Conservation (phyloP, 2,113 vertebrate species). For the Climacteris rufus region DNA sequence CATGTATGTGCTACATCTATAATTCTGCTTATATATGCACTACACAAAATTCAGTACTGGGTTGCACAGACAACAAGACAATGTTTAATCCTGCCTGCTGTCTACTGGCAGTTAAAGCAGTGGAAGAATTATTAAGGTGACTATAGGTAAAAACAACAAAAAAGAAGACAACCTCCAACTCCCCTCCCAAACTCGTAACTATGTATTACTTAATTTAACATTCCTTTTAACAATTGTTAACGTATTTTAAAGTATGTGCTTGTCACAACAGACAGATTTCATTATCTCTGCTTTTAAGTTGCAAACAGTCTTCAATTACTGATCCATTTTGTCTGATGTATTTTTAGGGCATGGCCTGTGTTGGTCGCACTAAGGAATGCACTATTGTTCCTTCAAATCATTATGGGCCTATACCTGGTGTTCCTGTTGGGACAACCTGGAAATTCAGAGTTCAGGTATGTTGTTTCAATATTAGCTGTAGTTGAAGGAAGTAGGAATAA, state of each 20-base stretch:
- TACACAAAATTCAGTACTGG: conserved; percentile 29
- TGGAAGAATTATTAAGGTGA: not conserved
- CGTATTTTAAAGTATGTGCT: not conserved
- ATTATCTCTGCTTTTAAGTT: not conserved
- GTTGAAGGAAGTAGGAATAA: not conserved
- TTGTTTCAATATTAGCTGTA: conserved; percentile 2
- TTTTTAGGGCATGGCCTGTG: conserved; percentile 95
- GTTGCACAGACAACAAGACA: not conserved
- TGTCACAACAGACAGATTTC: not conserved
- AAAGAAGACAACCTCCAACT: not conserved
- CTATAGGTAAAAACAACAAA: not conserved
- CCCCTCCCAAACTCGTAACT: not conserved
- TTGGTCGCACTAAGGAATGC: conserved; percentile 97
- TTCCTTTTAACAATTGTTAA: not conserved
- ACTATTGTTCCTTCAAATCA: conserved; percentile 98
- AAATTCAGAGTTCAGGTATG: conserved; percentile 96
- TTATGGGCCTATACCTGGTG: conserved; percentile 92
- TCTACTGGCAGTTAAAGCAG: not conserved
- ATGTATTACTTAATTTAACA: not conserved
- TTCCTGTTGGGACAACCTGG: conserved; percentile 96
- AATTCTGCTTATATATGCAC: not conserved
- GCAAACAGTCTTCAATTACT: not conserved
- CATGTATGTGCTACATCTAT: conserved; percentile 5
- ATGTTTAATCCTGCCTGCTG: not conserved
- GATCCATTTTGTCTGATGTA: conserved; percentile 7